Percentiles rank a stretch among this genome's conserved stretches.
Conservation (phyloP, 2,888 invertebrate genomes). For the Meta bourneti region DNA sequence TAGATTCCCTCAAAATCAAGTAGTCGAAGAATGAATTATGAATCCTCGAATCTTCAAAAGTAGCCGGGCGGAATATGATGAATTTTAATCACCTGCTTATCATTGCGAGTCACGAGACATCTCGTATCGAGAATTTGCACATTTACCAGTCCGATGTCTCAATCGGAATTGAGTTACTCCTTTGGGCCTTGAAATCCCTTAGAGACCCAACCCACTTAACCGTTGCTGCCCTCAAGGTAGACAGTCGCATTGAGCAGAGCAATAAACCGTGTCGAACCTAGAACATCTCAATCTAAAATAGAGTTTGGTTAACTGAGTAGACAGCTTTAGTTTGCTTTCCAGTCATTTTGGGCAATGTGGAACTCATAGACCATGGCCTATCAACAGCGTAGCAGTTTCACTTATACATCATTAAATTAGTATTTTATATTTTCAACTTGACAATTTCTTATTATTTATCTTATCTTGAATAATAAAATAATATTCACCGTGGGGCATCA, state of each 20-base stretch:
- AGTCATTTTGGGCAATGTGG: too few species aligned
- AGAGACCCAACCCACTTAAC: neutral
- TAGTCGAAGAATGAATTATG: neutral
- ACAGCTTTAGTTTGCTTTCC: too few species aligned
- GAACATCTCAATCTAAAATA: neutral
- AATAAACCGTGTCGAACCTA: neutral
- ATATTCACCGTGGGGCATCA: too few species aligned
- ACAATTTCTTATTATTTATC: too few species aligned
- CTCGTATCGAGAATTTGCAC: neutral
- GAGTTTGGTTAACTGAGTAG: neutral
- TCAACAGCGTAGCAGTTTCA: too few species aligned
- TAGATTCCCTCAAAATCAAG: neutral
- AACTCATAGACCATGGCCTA: too few species aligned
- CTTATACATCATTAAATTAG: too few species aligned
- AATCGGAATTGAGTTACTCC: neutral
- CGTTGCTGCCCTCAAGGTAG: neutral
- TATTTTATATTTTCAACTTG: too few species aligned
- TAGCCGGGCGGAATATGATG: neutral
- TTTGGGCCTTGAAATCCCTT: neutral
- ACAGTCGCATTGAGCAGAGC: neutral
- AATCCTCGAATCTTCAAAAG: neutral
- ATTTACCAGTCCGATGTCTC: neutral
- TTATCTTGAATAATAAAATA: too few species aligned
- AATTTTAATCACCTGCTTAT: neutral
- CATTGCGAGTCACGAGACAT: neutral